Conservation (phyloP, 1,140 invertebrate genomes). For the Drosophila carrolli region DNA sequence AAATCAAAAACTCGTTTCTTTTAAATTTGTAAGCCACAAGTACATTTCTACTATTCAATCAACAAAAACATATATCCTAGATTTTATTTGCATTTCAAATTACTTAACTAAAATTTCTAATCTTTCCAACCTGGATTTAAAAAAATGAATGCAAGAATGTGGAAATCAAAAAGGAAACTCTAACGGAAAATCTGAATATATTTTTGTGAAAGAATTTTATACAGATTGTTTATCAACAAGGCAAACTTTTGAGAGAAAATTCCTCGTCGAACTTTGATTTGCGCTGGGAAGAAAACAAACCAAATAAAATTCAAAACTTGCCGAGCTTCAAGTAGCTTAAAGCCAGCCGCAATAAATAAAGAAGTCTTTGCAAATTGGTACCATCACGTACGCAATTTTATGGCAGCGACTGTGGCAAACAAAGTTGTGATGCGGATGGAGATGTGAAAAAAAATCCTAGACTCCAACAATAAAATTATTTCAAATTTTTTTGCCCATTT, state of each 20-base stretch:
- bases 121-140: neutral
- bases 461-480: slow-evolving; percentile 80
- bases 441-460: slow-evolving; percentile 47
- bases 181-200: neutral
- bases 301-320: slow-evolving; percentile 10
- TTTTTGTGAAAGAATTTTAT: neutral
- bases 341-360: slow-evolving; percentile 8
- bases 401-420: slow-evolving; percentile 72
- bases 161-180: neutral
- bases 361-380: slow-evolving; percentile 29
- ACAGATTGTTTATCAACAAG: slow-evolving; percentile 14
- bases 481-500: slow-evolving; percentile 58
- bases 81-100: neutral
- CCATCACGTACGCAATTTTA: slow-evolving; percentile 74
- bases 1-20: too few species aligned
- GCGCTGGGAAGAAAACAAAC: neutral
- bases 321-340: slow-evolving; percentile 9
- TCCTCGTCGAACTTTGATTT: slow-evolving; percentile 18
- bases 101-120: neutral
- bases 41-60: too few species aligned
- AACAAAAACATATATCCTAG: too few species aligned
- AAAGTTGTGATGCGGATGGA: slow-evolving; percentile 59
- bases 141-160: neutral
- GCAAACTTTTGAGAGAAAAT: slow-evolving; percentile 3
- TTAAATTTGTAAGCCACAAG: too few species aligned